These are phyloP conservation scores for Anoplolepis gracilipes DNA, from an alignment of 1,140 invertebrate genomes.

Conservation along the genomic window DNA sequence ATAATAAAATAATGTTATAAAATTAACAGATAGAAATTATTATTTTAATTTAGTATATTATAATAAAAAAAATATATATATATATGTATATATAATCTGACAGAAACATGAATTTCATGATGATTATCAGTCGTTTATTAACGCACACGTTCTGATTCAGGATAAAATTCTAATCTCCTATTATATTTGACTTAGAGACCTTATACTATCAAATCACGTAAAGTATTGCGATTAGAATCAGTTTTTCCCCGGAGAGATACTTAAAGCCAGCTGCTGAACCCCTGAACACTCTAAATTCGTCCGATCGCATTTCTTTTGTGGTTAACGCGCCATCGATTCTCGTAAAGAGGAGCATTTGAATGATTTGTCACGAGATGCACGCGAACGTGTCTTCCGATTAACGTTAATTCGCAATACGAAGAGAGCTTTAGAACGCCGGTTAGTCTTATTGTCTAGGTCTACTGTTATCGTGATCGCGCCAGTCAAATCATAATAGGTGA, in stretches of 20 bases:
- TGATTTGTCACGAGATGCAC: slow-evolving; percentile 17
- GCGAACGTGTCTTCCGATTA: slow-evolving; percentile 29
- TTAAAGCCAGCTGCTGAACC: not conserved
- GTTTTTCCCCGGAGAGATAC: slow-evolving; percentile 7
- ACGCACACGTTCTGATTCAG: not conserved
- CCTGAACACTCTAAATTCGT: slow-evolving; percentile 17
- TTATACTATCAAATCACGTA: not conserved
- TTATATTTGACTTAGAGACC: not conserved
- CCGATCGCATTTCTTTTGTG: slow-evolving; percentile 6
- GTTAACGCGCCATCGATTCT: slow-evolving; percentile 34
- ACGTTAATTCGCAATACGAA: slow-evolving; percentile 3
- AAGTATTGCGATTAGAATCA: slow-evolving; percentile 13
- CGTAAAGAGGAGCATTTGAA: slow-evolving; percentile 3
- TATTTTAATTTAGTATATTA: not conserved
- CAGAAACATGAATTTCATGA: not conserved
- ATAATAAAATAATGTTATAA: too few relatives aligned
- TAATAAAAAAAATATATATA: not conserved
- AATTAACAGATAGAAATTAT: not conserved
- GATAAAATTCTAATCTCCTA: not conserved
- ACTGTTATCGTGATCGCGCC: slow-evolving; percentile 48
- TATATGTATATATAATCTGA: not conserved
- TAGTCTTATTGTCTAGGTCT: slow-evolving; percentile 53
- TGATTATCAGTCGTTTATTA: not conserved
- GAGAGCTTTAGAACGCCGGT: not conserved
- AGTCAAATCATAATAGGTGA: slow-evolving; percentile 47